Percentiles rank a stretch among this genome's conserved stretches.
Conservation (phyloP, 2,888 invertebrate species). For the Scaptomyza polygonia region DNA sequence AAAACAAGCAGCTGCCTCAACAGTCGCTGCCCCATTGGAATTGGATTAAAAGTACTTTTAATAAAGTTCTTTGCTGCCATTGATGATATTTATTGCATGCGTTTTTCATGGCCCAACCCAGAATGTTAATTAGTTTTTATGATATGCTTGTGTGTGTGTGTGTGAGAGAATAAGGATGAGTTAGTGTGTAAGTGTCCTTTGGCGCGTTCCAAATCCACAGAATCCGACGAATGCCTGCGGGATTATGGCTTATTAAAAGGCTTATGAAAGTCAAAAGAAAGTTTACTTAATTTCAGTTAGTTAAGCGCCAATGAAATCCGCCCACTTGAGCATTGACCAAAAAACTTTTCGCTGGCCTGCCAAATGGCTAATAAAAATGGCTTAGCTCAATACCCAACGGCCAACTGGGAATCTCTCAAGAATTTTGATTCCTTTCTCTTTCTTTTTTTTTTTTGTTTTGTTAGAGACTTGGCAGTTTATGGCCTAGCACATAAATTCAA, state of each 20-base stretch:
- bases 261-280: constrained; percentile 80
- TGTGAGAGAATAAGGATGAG: neutral
- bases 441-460: constrained; percentile 25
- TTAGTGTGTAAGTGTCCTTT: constrained; percentile 32
- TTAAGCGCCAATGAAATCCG: constrained; percentile 76
- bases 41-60: constrained; percentile 76
- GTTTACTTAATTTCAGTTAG: constrained; percentile 80
- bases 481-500: constrained; percentile 70
- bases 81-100: constrained; percentile 75
- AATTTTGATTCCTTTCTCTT: constrained; percentile 33
- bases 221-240: constrained; percentile 66
- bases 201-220: constrained; percentile 37
- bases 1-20: constrained; percentile 5
- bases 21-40: constrained; percentile 35
- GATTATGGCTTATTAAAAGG: constrained; percentile 79
- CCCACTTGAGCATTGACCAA: constrained; percentile 76
- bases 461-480: constrained; percentile 67
- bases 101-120: constrained; percentile 54
- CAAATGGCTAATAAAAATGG: constrained; percentile 74
- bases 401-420: constrained; percentile 60
- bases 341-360: constrained; percentile 56
- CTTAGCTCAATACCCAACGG: constrained; percentile 38
- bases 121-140: constrained; percentile 78
- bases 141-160: constrained; percentile 42
- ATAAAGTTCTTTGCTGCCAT: constrained; percentile 74